A percentile compares a stretch with the other conserved stretches of the same genome.
Conservation (phyloP, 2,113 vertebrate genomes). For the Sylvietta virens region DNA sequence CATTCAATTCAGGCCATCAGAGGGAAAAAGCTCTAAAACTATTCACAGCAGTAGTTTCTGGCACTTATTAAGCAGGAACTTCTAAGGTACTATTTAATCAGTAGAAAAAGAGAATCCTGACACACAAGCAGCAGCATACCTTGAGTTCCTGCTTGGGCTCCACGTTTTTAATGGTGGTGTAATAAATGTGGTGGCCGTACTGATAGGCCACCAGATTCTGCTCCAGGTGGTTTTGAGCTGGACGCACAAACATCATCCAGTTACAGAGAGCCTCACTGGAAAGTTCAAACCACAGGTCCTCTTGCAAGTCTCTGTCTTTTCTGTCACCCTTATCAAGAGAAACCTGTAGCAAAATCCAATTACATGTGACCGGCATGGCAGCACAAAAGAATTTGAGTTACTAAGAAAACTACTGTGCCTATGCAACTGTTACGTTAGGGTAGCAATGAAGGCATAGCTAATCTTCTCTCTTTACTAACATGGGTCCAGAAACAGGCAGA, state of each 20-base stretch:
- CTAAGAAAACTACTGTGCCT: background rate
- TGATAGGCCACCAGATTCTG: constrained; percentile 98
- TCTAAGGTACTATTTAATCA: background rate
- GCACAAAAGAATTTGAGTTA: background rate
- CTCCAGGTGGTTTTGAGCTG: constrained; percentile 94
- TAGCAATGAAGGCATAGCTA: background rate
- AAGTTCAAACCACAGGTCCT: constrained; percentile 91
- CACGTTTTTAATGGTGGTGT: constrained; percentile 94
- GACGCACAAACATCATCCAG: constrained; percentile 99
- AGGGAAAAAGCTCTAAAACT: background rate
- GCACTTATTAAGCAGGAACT: background rate
- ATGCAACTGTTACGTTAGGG: background rate
- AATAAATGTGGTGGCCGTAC: constrained; percentile 94
- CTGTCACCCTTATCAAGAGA: constrained; percentile 81
- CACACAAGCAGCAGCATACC: constrained; percentile 61
- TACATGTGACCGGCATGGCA: background rate
- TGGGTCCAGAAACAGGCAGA: background rate
- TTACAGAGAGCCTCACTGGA: constrained; percentile 94
- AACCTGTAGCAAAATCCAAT: constrained; percentile 74
- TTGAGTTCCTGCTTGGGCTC: constrained; percentile 98
- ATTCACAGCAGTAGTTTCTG: background rate
- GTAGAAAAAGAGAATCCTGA: background rate
- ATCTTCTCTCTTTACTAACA: background rate
- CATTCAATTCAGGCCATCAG: background rate
- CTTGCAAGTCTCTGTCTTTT: constrained; percentile 79